Evolutionary conservation across 2,113 vertebrate genomes (phyloP).

Genomic region (Peromyscus polionotus): DNA sequence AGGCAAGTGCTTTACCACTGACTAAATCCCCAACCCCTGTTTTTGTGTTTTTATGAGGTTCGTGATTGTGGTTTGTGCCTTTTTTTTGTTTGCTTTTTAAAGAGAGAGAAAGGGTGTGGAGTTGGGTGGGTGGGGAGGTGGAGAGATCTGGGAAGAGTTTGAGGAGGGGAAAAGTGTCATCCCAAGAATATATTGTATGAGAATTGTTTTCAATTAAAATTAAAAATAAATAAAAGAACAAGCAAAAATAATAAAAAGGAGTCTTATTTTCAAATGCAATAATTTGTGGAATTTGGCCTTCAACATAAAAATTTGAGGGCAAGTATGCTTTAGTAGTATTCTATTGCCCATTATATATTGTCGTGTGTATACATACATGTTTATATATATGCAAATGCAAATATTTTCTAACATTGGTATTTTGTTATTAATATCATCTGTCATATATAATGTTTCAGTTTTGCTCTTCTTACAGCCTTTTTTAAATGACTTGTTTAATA

Average conservation of each 20-base stretch:
- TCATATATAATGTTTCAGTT: neutral
- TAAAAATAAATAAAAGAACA: neutral
- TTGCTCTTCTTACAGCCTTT: neutral
- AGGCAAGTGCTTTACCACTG: no score
- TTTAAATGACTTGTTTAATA: neutral
- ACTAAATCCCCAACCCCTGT: neutral
- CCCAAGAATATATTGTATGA: neutral
- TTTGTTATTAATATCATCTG: neutral
- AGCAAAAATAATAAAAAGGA: neutral
- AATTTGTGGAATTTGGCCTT: neutral
- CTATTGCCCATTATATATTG: neutral
- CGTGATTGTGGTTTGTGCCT: neutral
- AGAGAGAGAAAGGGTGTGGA: neutral
- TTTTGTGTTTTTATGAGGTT: neutral
- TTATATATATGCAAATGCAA: neutral
- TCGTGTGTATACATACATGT: neutral
- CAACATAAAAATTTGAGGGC: neutral
- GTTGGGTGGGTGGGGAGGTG: neutral
- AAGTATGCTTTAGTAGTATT: neutral
- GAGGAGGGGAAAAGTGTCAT: neutral
- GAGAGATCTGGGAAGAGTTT: neutral
- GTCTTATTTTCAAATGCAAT: neutral
- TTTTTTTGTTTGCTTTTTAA: neutral
- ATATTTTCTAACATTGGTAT: constrained; percentile 2
- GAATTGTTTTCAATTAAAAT: neutral